Evolutionary conservation across 2,113 vertebrate genomes (phyloP).

Genomic region (Stercorarius parasiticus): DNA sequence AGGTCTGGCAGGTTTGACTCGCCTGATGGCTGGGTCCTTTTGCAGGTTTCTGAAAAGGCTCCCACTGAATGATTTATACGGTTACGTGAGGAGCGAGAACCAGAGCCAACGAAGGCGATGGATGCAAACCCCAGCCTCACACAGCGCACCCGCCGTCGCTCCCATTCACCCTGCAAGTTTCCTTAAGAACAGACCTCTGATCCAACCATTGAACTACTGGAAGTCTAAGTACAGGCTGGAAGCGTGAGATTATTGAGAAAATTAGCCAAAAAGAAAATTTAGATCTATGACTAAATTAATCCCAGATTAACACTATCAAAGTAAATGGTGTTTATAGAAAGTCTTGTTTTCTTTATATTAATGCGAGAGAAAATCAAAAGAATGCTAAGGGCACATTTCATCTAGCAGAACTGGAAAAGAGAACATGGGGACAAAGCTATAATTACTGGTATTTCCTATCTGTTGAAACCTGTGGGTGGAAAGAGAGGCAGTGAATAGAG

Average conservation of each 20-base stretch:
- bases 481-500: slow-evolving; percentile 42
- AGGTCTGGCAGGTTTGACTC: neutral
- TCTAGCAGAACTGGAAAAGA: slow-evolving; percentile 46
- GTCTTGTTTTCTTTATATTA: slow-evolving; percentile 45
- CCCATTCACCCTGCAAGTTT: neutral
- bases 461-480: slow-evolving; percentile 47
- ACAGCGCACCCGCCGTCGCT: rapidly evolving
- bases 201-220: neutral
- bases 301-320: slow-evolving; percentile 45
- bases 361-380: slow-evolving; percentile 27
- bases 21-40: neutral
- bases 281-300: slow-evolving; percentile 58
- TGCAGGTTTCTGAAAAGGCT: neutral
- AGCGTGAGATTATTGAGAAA: slow-evolving; percentile 15
- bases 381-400: slow-evolving; percentile 48
- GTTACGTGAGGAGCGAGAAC: neutral
- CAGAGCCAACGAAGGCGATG: rapidly evolving
- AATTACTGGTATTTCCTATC: slow-evolving; percentile 65
- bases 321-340: slow-evolving; percentile 50
- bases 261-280: slow-evolving; percentile 39
- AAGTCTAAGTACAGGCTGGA: neutral
- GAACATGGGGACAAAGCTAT: slow-evolving; percentile 58
- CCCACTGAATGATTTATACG: neutral
- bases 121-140: neutral
- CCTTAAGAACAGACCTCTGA: neutral